Conservation (phyloP, 2,113 vertebrate species). For the Thamnaconus septentrionalis region DNA sequence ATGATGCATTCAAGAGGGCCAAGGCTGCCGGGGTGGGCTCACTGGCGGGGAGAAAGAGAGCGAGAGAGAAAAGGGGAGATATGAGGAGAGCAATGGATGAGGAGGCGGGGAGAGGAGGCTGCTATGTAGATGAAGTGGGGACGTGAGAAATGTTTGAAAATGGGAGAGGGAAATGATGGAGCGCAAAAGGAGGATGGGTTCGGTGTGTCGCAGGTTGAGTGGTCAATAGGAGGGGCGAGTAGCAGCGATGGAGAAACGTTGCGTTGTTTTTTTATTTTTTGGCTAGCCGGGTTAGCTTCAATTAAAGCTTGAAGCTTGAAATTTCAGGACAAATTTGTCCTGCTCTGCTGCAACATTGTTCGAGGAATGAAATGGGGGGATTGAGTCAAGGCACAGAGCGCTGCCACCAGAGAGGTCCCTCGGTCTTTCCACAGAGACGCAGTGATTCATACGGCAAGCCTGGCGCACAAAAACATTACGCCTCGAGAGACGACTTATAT, state of each 20-base stretch:
- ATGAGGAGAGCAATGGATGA: constrained; percentile 55
- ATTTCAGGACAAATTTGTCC: constrained; percentile 59
- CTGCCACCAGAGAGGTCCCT: not conserved
- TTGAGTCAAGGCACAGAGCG: too few relatives aligned
- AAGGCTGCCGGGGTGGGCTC: constrained; percentile 69
- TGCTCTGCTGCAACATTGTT: constrained; percentile 38
- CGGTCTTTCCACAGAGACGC: constrained; percentile 23
- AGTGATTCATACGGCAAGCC: not conserved
- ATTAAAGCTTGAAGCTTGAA: constrained; percentile 26
- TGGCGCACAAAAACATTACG: constrained; percentile 47
- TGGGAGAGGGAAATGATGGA: constrained; percentile 38
- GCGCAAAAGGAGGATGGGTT: constrained; percentile 33
- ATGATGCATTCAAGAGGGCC: constrained; percentile 77
- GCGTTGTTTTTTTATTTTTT: constrained; percentile 2
- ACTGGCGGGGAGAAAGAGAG: constrained; percentile 43
- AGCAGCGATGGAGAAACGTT: constrained; percentile 6
- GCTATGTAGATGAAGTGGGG: constrained; percentile 57
- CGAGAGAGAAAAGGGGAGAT: constrained; percentile 28
- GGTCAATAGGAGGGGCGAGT: constrained; percentile 29
- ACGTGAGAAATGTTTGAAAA: constrained; percentile 58
- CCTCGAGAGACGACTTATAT: constrained; percentile 53
- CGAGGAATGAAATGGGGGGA: constrained; percentile 11
- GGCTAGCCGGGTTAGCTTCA: constrained; percentile 51
- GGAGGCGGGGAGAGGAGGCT: constrained; percentile 47
- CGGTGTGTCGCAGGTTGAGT: constrained; percentile 27